Percentiles rank a stretch among this genome's conserved stretches.
Evolutionary conservation across 1,140 invertebrate genomes (phyloP).

Genomic region (Drosophila takahashii): DNA sequence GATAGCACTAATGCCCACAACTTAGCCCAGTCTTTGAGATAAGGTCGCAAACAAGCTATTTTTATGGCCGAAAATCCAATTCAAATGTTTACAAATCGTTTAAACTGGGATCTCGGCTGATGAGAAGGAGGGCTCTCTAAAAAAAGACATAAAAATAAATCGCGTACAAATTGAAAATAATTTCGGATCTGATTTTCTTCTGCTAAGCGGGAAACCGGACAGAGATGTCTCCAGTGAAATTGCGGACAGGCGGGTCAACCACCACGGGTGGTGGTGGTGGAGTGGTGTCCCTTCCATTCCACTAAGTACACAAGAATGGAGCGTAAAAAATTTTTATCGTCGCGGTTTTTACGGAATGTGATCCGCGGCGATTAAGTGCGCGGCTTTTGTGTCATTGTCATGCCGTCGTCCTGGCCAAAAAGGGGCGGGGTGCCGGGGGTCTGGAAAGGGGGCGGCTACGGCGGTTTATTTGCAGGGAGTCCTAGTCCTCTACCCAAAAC

Average conservation of each 20-base stretch:
- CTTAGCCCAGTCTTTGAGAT: slow-evolving; percentile 59
- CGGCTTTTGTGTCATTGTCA: slow-evolving; percentile 84
- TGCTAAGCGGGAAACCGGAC: slow-evolving; percentile 60
- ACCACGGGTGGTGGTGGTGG: slow-evolving; percentile 36
- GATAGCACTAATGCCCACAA: slow-evolving; percentile 62
- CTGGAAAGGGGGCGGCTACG: slow-evolving; percentile 23
- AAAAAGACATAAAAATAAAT: slow-evolving; percentile 84
- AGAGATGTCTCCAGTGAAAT: slow-evolving; percentile 60
- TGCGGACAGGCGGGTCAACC: slow-evolving; percentile 75
- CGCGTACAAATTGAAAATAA: slow-evolving; percentile 85
- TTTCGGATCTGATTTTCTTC: slow-evolving; percentile 84
- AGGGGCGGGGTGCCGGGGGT: slow-evolving; percentile 20
- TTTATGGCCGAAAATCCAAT: slow-evolving; percentile 82
- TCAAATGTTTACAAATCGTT: slow-evolving; percentile 83
- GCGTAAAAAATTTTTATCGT: slow-evolving; percentile 84
- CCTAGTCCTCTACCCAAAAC: slow-evolving; percentile 21
- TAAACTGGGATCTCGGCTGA: slow-evolving; percentile 55
- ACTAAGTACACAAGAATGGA: slow-evolving; percentile 82
- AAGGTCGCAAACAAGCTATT: slow-evolving; percentile 76
- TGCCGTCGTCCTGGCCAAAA: slow-evolving; percentile 61
- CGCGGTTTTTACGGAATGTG: slow-evolving; percentile 84
- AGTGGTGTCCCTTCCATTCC: slow-evolving; percentile 65
- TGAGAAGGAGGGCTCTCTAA: slow-evolving; percentile 22
- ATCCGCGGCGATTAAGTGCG: slow-evolving; percentile 84
- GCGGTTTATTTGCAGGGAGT: slow-evolving; percentile 62